Evolutionary conservation across 2,888 invertebrate species (phyloP).

Genomic region (Calephelis perditalis): DNA sequence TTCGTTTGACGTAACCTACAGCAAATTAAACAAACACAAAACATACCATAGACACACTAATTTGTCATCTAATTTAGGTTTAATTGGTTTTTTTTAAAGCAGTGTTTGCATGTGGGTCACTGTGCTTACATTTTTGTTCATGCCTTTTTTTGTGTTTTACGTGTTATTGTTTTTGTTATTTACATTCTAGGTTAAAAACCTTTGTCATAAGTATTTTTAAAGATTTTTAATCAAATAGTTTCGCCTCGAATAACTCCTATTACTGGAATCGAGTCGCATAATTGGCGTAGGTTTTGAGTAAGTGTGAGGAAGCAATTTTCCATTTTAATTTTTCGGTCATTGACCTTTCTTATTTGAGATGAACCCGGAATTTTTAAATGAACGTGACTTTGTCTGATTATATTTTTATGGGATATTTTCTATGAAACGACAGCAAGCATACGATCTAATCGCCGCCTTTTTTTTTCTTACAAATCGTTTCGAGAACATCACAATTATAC

Average conservation of each 20-base stretch:
- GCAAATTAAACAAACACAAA: constrained; percentile 48
- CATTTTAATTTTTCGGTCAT: constrained; percentile 1
- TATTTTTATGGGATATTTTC: no score
- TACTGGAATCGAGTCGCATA: no score
- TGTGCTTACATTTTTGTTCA: constrained; percentile 40
- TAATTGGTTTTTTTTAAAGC: constrained; percentile 43
- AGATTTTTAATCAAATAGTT: no score
- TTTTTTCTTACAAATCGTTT: no score
- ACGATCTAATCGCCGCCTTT: no score
- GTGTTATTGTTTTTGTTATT: constrained; percentile 10
- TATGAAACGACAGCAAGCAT: no score
- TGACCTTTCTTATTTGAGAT: not conserved
- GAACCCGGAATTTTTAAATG: not conserved
- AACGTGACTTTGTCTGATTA: no score
- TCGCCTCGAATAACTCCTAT: no score
- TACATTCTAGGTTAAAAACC: no score
- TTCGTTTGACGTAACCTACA: constrained; percentile 71
- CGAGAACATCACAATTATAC: no score
- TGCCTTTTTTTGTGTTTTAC: constrained; percentile 39
- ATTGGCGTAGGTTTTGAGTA: not conserved
- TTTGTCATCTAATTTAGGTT: constrained; percentile 29
- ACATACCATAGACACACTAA: constrained; percentile 33
- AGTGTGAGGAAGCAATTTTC: constrained; percentile 1
- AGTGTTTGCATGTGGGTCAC: constrained; percentile 64
- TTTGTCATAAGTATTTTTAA: no score